phyloP scores from a whole-genome alignment of 2,113 vertebrate species.

The Condylura cristata region DNA sequence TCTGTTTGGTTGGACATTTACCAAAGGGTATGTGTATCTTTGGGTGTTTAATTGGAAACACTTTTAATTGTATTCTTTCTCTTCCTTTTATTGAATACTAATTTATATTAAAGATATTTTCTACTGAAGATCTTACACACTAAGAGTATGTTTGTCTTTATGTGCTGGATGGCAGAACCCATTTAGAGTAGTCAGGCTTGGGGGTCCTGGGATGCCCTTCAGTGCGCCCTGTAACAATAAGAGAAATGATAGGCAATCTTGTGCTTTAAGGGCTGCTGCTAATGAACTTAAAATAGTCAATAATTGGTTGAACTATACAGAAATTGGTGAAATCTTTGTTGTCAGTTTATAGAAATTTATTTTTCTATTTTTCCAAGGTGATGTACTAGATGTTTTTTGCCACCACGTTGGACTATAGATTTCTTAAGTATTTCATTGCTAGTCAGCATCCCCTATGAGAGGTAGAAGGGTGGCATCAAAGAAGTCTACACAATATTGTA shows the following conservation, averaged over 20 bases:
- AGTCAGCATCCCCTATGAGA: not conserved
- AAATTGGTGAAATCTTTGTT: not conserved
- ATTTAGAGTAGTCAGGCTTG: too few species aligned
- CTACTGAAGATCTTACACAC: too few species aligned
- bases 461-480: not conserved
- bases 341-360: not conserved
- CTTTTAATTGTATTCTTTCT: too few species aligned
- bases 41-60: too few species aligned
- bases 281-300: not conserved
- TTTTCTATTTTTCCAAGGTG: not conserved
- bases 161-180: too few species aligned
- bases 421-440: slow-evolving; percentile 6
- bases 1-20: not conserved
- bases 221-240: too few species aligned
- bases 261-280: not conserved
- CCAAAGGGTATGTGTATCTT: not conserved
- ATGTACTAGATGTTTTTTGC: not conserved
- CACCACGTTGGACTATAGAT: not conserved
- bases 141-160: too few species aligned
- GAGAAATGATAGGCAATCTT: not conserved
- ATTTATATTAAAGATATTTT: too few species aligned
- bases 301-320: not conserved
- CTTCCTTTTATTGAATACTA: too few species aligned
- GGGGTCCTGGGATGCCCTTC: too few species aligned
- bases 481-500: not conserved